A percentile compares a stretch with the other conserved stretches of the same genome.
Evolutionary conservation across 23 tunicate species (phyloP).

Genomic region (Halocynthia aurantium): DNA sequence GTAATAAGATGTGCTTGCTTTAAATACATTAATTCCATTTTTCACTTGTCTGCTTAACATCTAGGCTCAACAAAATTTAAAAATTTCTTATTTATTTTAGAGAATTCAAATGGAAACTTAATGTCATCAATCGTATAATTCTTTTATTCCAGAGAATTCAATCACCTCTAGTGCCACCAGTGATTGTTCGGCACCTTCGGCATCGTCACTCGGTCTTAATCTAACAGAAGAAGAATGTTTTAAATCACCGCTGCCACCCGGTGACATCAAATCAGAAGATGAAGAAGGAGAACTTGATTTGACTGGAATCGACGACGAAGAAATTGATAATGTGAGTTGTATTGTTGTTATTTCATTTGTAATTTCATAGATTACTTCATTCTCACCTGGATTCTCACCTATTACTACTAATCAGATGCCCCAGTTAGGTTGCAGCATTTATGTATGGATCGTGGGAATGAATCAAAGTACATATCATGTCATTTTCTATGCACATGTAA

Average conservation of each 20-base stretch:
- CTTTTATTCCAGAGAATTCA: no score
- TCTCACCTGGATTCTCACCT: neutral
- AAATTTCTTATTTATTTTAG: no score
- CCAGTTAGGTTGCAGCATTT: neutral
- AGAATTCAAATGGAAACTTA: neutral
- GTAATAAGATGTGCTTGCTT: no score
- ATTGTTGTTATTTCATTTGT: no score
- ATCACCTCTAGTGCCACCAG: no score
- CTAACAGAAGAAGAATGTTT: conserved; percentile 35
- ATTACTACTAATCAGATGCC: neutral
- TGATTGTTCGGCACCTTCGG: conserved; percentile 37
- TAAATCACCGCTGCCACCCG: neutral
- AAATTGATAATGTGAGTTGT: conserved; percentile 50
- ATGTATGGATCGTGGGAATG: neutral
- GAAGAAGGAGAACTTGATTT: conserved; percentile 62
- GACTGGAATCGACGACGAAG: conserved; percentile 74
- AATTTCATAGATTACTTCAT: neutral
- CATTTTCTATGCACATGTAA: no score
- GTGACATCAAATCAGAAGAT: conserved; percentile 1
- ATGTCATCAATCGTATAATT: no score
- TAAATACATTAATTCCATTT: no score
- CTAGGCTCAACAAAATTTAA: no score
- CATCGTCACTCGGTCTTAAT: conserved; percentile 61
- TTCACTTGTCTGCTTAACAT: no score
- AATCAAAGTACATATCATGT: no score